Conservation (phyloP, 2,113 vertebrate genomes). For the Neodontobutis hainanensis region DNA sequence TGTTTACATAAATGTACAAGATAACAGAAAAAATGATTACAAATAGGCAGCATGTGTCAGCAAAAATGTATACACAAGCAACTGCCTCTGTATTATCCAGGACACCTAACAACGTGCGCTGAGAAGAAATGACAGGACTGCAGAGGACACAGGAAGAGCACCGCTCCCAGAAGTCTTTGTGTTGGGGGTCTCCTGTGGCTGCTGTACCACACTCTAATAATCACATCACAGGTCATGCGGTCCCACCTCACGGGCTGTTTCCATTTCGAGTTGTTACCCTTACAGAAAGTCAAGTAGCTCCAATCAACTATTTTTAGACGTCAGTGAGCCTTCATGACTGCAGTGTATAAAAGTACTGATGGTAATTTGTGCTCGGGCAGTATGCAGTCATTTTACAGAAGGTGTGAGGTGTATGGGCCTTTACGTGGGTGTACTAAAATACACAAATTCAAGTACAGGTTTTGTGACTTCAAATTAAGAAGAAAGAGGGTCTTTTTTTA, state of each 20-base stretch:
- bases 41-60: constrained; percentile 3
- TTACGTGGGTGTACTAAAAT: too few relatives aligned
- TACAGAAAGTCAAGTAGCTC: background rate
- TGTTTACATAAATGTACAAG: constrained; percentile 11
- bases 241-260: background rate
- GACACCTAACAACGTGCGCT: background rate
- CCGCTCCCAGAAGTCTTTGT: background rate
- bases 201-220: background rate
- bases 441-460: too few relatives aligned
- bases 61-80: background rate
- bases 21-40: background rate
- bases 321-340: background rate
- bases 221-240: background rate
- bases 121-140: background rate
- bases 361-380: background rate
- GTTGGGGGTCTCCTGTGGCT: background rate
- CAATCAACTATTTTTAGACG: background rate
- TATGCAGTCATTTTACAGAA: background rate
- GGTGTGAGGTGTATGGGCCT: background rate
- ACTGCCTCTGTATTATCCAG: background rate
- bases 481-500: too few relatives aligned
- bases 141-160: constrained; percentile 2
- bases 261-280: constrained; percentile 3
- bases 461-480: too few relatives aligned
- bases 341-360: background rate